Conservation (phyloP, 2,113 vertebrate species). For the Phalacrocorax brasilianus region DNA sequence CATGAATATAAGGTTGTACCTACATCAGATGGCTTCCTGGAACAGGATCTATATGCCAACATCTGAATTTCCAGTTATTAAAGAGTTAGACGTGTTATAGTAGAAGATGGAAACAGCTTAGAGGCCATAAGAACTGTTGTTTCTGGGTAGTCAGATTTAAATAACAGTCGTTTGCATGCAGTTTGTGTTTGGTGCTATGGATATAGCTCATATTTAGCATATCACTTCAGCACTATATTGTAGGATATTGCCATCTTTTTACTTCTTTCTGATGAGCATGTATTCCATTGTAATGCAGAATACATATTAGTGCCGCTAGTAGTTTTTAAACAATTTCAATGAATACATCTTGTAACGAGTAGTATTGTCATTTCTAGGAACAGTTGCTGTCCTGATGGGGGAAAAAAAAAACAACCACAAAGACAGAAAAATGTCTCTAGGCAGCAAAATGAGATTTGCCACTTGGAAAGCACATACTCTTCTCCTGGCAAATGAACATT, state of each 20-base stretch:
- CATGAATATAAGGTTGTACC: neutral
- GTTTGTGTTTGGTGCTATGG: neutral
- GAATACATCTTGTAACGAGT: conserved; percentile 1
- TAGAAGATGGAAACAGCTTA: neutral
- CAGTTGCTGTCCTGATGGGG: neutral
- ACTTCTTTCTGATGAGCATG: neutral
- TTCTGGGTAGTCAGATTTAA: neutral
- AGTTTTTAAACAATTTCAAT: conserved; percentile 24
- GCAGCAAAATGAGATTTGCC: conserved; percentile 9
- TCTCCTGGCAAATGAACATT: conserved; percentile 4
- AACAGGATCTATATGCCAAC: neutral
- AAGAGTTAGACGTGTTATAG: neutral
- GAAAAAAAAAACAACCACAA: neutral
- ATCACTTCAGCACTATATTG: neutral
- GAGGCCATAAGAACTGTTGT: neutral
- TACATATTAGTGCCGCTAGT: neutral
- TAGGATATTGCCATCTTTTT: neutral
- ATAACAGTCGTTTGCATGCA: neutral
- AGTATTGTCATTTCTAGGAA: neutral
- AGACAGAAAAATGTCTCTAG: neutral
- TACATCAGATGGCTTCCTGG: neutral
- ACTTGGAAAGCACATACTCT: neutral
- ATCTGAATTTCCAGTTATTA: conserved; percentile 25
- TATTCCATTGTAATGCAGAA: neutral
- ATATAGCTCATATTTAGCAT: neutral